Evolutionary conservation across 2,888 invertebrate species (phyloP).

Genomic region (Dicyrtomina minuta): DNA sequence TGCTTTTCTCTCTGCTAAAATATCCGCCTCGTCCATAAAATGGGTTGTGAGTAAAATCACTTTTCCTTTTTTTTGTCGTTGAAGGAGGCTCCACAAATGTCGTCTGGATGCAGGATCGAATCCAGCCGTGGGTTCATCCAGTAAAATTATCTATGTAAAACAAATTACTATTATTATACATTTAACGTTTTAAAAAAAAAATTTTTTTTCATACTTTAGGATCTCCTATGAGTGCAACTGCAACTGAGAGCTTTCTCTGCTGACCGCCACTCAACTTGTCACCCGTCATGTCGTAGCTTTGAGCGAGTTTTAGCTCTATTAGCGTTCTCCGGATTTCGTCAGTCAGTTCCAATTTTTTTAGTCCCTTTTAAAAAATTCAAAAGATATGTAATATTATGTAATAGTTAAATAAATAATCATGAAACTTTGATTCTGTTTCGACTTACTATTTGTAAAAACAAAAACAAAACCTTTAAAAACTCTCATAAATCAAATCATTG

Average conservation of each 20-base stretch:
- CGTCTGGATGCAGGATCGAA: conserved; percentile 66
- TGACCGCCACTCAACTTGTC: conserved; percentile 82
- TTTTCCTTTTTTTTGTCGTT: conserved; percentile 71
- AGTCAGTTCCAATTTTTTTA: not conserved
- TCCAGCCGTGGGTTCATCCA: conserved; percentile 82
- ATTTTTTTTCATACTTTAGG: conserved; percentile 65
- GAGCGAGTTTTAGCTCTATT: conserved; percentile 70
- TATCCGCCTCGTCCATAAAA: conserved; percentile 88
- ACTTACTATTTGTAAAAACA: no score
- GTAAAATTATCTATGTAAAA: conserved; percentile 68
- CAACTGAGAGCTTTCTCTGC: conserved; percentile 79
- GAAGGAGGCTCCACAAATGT: conserved; percentile 78
- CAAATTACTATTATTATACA: no score
- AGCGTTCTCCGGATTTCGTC: conserved; percentile 69
- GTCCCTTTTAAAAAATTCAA: conserved; percentile 6
- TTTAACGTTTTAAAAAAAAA: not conserved
- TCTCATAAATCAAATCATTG: no score
- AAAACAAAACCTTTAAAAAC: no score
- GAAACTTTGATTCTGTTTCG: no score
- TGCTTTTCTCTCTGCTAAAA: conserved; percentile 81
- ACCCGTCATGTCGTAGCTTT: conserved; percentile 69
- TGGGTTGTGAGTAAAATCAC: conserved; percentile 79
- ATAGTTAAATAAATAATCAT: no score
- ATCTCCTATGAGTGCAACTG: conserved; percentile 81
- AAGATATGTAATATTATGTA: no score